Evolutionary conservation across 1,140 invertebrate genomes (phyloP), one percentile per base, ranked within the genome.

Genomic region (Euglossa dilemma): DNA sequence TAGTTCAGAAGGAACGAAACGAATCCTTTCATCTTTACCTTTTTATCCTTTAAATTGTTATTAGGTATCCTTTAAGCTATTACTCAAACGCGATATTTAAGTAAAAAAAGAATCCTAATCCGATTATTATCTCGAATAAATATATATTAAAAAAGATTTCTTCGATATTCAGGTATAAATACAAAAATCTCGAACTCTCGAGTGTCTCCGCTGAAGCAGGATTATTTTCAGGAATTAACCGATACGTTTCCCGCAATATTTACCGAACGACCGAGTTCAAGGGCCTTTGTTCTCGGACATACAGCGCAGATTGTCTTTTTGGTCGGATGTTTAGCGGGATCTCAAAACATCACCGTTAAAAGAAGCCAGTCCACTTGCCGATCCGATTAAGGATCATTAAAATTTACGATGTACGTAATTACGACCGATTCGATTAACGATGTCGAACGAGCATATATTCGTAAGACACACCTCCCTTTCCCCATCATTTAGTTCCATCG

Each of bases 391-490:
- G 79, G 86, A 87, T 90, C 88, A 87, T 90, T 89, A 88, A 90
- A 89, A 88, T 84, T 90, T 90, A 90, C 88, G 89, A 89, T 73
- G 82, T 70, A 85, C 79, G 79, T 85, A 89, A 87, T 89, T 88
- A 88, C 67, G 75, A 86, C 80, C 77, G 86, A 90, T 89, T 75
- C 84, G 88, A 90, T 89, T 81, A 88, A 88, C 85, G 83, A 89
- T 85, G 88, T 88, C 83, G 71, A 76, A 83, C 80, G 71, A 70
- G 83, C 73, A 63, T 82, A 84, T 83, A 67, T 84, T 56, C 56
- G 72, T 80, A 79, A 85, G 81, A 82, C 63, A 83, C 85, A 82
- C 74, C 75, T 70, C 54, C 69, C 66, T 72, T 71, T 73, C 81
- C 82, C 86, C 79, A 75, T 89, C 83, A 89, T 89, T 89, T 86